Conservation (phyloP, 2,888 invertebrate genomes). For the Drosophila yooni region DNA sequence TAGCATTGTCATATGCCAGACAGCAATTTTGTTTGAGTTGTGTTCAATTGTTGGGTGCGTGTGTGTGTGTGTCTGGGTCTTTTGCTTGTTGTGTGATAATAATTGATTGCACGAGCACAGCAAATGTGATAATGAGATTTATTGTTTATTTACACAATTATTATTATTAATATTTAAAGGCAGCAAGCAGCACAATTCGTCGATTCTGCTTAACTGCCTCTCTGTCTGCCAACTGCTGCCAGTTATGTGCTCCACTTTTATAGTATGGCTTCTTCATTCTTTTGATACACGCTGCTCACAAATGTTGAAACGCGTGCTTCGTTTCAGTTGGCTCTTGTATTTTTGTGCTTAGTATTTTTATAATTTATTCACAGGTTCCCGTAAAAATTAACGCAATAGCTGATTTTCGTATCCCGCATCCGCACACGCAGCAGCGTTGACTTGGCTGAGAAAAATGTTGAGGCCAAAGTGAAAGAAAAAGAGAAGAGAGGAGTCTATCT, state of each 20-base stretch:
- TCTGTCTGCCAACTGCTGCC: constrained; percentile 28
- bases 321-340: neutral
- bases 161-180: constrained; percentile 49
- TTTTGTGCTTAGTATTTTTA: constrained; percentile 11
- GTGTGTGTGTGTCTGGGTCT: constrained; percentile 1
- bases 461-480: neutral
- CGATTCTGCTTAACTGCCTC: constrained; percentile 25
- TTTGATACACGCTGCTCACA: constrained; percentile 16
- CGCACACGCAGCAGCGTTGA: constrained; percentile 41
- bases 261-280: neutral
- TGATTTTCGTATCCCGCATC: constrained; percentile 25
- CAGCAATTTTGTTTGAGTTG: constrained; percentile 15
- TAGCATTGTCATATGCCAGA: constrained; percentile 24
- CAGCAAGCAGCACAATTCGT: constrained; percentile 25
- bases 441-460: constrained; percentile 1
- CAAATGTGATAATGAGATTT: constrained; percentile 76
- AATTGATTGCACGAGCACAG: constrained; percentile 76
- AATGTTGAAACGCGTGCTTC: constrained; percentile 34
- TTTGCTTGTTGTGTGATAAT: constrained; percentile 56
- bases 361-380: constrained; percentile 48
- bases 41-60: neutral
- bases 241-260: constrained; percentile 29
- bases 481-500: neutral
- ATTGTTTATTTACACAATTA: constrained; percentile 73
- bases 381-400: constrained; percentile 49